Evolutionary conservation across 2,888 invertebrate species (phyloP).

Genomic region (Caenorhabditis wallacei): DNA sequence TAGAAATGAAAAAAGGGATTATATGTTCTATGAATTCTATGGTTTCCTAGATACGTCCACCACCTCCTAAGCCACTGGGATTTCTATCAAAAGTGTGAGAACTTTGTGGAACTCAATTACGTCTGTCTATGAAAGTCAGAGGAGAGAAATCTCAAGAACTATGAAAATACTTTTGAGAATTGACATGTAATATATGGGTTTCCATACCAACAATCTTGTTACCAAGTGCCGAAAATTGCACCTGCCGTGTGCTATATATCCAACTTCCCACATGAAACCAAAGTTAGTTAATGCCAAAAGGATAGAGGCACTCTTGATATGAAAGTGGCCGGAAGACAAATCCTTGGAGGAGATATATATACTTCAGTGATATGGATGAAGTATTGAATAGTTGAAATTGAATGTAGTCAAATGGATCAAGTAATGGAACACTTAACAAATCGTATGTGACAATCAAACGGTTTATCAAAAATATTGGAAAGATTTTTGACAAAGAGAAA

Average conservation of each 20-base stretch:
- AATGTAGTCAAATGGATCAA: too few relatives aligned
- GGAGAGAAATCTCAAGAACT: neutral
- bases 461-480: too few relatives aligned
- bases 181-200: constrained; percentile 16
- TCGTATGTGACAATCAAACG: too few relatives aligned
- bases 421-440: too few relatives aligned
- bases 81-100: neutral
- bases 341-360: too few relatives aligned
- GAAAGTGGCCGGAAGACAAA: too few relatives aligned
- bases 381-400: too few relatives aligned
- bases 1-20: neutral
- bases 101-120: neutral
- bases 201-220: constrained; percentile 44
- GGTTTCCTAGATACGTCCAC: constrained; percentile 10
- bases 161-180: constrained; percentile 4
- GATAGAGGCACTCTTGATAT: neutral
- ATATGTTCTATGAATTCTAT: constrained; percentile 7
- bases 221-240: constrained; percentile 36
- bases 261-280: neutral
- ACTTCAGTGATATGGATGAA: too few relatives aligned
- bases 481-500: too few relatives aligned
- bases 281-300: neutral
- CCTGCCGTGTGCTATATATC: constrained; percentile 19
- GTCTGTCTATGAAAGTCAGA: neutral
- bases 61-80: neutral